Percentiles rank a stretch among this genome's conserved stretches.
Conservation (phyloP, 2,113 vertebrate species). For the Zosterops lateralis region DNA sequence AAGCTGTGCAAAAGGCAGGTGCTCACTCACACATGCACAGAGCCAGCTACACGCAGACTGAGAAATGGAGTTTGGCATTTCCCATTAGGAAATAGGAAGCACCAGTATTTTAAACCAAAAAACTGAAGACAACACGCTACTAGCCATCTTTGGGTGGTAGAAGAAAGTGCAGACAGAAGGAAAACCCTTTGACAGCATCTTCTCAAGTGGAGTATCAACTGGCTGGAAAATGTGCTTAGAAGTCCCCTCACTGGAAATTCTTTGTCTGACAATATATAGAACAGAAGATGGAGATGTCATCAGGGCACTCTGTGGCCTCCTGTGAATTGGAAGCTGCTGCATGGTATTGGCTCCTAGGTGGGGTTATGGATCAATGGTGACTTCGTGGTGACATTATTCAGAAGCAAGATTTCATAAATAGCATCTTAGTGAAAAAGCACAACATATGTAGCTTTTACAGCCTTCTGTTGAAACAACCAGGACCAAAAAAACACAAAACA, state of each 20-base stretch:
- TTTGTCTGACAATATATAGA: neutral
- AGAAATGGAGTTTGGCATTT: neutral
- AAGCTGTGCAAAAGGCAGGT: neutral
- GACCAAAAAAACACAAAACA: neutral
- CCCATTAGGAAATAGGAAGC: neutral
- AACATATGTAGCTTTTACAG: neutral
- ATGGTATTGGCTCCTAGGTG: neutral
- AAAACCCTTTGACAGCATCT: neutral
- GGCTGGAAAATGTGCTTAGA: neutral
- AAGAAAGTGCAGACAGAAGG: neutral
- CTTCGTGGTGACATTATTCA: neutral
- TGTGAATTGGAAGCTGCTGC: neutral
- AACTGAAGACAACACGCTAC: neutral
- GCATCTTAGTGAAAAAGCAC: neutral
- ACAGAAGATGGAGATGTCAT: neutral
- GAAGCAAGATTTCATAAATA: neutral
- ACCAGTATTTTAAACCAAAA: neutral
- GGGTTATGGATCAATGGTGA: neutral
- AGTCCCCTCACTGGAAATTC: neutral
- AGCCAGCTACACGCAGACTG: rapidly evolving
- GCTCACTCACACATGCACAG: rapidly evolving
- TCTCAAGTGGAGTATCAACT: neutral
- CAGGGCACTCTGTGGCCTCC: no score
- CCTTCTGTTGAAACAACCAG: neutral
- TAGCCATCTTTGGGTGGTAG: neutral